Evolutionary conservation across 2,888 invertebrate species (phyloP), one percentile per base, ranked within the genome.

Genomic region (Athalia cordata): DNA sequence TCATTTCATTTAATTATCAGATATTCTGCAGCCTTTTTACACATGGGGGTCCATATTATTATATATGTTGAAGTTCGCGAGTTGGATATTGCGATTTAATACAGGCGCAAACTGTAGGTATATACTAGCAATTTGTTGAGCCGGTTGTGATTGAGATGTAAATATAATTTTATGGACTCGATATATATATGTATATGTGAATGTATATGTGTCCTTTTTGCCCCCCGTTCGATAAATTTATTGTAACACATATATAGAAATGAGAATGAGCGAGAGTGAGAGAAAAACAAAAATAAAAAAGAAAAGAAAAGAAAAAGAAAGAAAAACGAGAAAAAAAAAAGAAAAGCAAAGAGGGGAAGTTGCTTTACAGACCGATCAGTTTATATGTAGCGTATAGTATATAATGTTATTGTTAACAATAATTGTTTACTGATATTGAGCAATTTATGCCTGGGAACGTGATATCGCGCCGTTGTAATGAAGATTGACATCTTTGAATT

Each of bases 151-250:
- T 78, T 78, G 78, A 78, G 78, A 78, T 66, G 78, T 70, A 78
- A 78, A 70, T 72, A 55, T 72, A 72, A 78, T 78, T 78, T 78
- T 72, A 78, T 72, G 78, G 78, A 78, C 61, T 61, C 72, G 72
- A 74, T 72, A 72, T 9, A 72, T 61, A 47, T 52, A 29, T 2
- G 29, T 50, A 47, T 55, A 29, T 2, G 2, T 2, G 29, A 1
- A 29, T 2, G 29, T 29, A 29, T 29, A 2, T 29, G 29, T 29
- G 29, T n/a, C n/a, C 29, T 29, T 29, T 29, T 29, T 29, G 29
- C 29, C 29, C 29, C 29, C 29, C 29, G 29, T 29, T 29, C n/a
- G 29, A 29, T 29, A 29, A 29, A 29, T 29, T 29, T 29, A 29
- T 29, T 29, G 29, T 29, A 29, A 29, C 29, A 29, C 2, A 29